These are phyloP conservation scores for Pseudomugil gertrudae DNA, from an alignment of 2,797 vertebrate genomes.

Conservation along the genomic window DNA sequence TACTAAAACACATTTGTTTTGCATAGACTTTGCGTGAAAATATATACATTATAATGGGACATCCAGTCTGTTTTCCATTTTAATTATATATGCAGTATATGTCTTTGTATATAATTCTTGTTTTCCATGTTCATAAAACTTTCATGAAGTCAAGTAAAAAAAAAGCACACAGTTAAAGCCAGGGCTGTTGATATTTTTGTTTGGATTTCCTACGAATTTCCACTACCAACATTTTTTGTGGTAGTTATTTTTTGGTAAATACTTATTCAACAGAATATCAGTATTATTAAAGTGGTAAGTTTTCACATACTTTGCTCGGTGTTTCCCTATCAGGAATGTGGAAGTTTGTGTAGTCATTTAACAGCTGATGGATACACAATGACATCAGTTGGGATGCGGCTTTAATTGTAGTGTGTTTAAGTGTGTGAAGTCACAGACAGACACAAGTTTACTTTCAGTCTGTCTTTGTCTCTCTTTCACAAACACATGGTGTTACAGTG, in stretches of 20 bases:
- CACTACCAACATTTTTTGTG: no score
- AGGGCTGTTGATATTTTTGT: no score
- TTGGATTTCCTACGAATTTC: no score
- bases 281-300: not conserved
- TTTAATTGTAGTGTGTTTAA: not conserved
- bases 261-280: not conserved
- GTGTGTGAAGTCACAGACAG: not conserved
- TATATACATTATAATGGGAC: no score
- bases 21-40: no score
- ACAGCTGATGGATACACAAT: not conserved
- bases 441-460: no score
- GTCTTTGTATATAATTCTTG: no score
- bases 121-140: no score
- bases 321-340: conserved; percentile 22
- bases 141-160: no score
- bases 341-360: conserved; percentile 7
- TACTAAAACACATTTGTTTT: not conserved
- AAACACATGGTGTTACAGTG: not conserved
- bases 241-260: not conserved
- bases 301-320: not conserved
- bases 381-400: not conserved
- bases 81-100: not conserved
- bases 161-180: no score
- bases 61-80: not conserved
- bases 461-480: no score